Conservation (phyloP, 2,113 vertebrate genomes). For the Clupea harengus region DNA sequence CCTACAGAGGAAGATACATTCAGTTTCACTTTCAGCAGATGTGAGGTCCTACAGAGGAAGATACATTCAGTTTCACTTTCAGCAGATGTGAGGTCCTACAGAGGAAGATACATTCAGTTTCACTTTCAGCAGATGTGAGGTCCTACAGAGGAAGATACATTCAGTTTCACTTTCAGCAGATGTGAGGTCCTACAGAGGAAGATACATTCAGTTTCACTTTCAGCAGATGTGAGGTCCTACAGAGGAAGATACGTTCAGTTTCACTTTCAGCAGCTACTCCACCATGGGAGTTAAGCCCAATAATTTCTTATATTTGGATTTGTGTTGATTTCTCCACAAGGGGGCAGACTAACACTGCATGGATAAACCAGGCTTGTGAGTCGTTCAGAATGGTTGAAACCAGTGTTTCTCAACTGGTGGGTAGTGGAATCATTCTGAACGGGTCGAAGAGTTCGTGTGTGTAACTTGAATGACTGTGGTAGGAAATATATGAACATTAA, state of each 20-base stretch:
- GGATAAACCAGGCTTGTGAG: not conserved
- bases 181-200: slow-evolving; percentile 78
- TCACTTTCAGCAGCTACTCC: not conserved
- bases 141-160: slow-evolving; percentile 66
- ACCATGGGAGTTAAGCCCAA: not conserved
- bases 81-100: slow-evolving; percentile 88
- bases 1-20: slow-evolving; percentile 60
- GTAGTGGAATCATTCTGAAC: too few relatives aligned
- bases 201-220: not conserved
- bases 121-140: slow-evolving; percentile 84
- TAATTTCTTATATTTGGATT: not conserved
- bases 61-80: not conserved
- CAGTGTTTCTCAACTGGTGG: too few relatives aligned
- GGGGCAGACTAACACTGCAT: not conserved
- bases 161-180: slow-evolving; percentile 71
- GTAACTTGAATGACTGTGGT: too few relatives aligned
- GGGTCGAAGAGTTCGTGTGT: too few relatives aligned
- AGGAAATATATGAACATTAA: too few relatives aligned
- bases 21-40: slow-evolving; percentile 40
- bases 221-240: slow-evolving; percentile 89
- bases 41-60: slow-evolving; percentile 78
- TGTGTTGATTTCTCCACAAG: not conserved
- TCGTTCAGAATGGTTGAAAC: not conserved
- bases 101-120: not conserved
- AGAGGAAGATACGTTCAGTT: not conserved